Conservation (phyloP, 1,140 invertebrate species). For the Lepeophtheirus salmonis region DNA sequence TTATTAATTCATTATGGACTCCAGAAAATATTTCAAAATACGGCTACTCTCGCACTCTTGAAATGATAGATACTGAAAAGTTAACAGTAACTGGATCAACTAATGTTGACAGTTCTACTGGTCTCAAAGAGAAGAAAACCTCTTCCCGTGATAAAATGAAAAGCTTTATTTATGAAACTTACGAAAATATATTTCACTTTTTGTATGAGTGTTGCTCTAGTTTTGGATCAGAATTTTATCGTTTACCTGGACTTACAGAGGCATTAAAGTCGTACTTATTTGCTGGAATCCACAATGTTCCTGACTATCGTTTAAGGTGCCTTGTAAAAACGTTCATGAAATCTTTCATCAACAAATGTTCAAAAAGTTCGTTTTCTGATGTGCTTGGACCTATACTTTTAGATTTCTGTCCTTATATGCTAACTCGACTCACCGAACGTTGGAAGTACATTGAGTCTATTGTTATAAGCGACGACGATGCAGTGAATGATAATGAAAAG, state of each 20-base stretch:
- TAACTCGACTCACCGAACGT: conserved; percentile 46
- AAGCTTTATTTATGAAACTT: conserved; percentile 44
- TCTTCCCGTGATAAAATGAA: conserved; percentile 43
- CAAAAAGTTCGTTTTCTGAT: conserved; percentile 47
- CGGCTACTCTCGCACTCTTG: conserved; percentile 45
- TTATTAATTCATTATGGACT: conserved; percentile 56
- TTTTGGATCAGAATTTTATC: conserved; percentile 61
- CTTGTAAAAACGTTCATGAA: conserved; percentile 65
- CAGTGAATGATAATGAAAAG: conserved; percentile 41
- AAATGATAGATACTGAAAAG: conserved; percentile 48
- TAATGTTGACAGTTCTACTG: background rate
- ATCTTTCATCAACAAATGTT: conserved; percentile 63
- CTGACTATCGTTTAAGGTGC: conserved; percentile 57
- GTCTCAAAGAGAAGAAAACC: background rate
- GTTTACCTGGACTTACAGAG: conserved; percentile 27
- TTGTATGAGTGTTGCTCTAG: conserved; percentile 53
- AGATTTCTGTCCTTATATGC: conserved; percentile 55
- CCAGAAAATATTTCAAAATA: conserved; percentile 37
- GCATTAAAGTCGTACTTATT: conserved; percentile 26
- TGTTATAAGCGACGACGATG: conserved; percentile 27
- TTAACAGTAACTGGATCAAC: conserved; percentile 40
- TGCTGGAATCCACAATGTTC: conserved; percentile 35
- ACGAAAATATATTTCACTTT: conserved; percentile 55
- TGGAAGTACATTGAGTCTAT: conserved; percentile 62
- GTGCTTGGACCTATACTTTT: conserved; percentile 56